Base-by-base conservation (phyloP, 2,888 invertebrate genomes). In the Pollenia amentaria region DNA sequence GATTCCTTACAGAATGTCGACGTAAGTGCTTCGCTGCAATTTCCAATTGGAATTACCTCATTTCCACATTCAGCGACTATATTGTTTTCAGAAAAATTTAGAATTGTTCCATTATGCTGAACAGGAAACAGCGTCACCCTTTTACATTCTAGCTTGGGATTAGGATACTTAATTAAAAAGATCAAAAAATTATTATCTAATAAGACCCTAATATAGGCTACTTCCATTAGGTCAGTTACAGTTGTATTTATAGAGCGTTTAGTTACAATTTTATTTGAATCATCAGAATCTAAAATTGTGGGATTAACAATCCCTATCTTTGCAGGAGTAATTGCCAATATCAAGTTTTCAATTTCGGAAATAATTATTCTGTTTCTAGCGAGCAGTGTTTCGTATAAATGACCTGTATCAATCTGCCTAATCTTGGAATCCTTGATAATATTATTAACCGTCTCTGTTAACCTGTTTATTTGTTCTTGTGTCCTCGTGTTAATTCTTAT, bases 161-260 rank as follows among this genome's bases (percentile, higher is more conserved):
- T 87, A 69, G 75, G 77, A 78, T 81, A 87, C 53, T 77, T 88
- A 53, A 88, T 87, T 70, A 88, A 29, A 83, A 88, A 88, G 57
- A 82, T 69, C 51, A 87, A 51, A 69, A 84, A 57, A 57, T 82
- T 64, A 84, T 79, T 69, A 82, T 78, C 64, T 86, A 72, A 72
- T 80, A 86, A 57, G 38, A 85, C 81, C 48, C 78, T 85, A 69
- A 87, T 57, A 18, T 72, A 21, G 65, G 88, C 46, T 51, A 85
- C 84, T 82, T 85, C 77, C 81, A 87, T 87, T 86, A 86, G 46
- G 46, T 87, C 75, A 18, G 83, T 69, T 73, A 88, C 70, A 16
- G 67, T 88, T 72, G 87, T 65, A 21, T 77, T 85, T 62, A 29
- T 29, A 29, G 29, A 29, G 29, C 29, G 29, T 83, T 84, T 70